Percentiles rank a stretch among this genome's conserved stretches.
Evolutionary conservation across 2,888 invertebrate genomes (phyloP).

Genomic region (Nomada ferruginata): DNA sequence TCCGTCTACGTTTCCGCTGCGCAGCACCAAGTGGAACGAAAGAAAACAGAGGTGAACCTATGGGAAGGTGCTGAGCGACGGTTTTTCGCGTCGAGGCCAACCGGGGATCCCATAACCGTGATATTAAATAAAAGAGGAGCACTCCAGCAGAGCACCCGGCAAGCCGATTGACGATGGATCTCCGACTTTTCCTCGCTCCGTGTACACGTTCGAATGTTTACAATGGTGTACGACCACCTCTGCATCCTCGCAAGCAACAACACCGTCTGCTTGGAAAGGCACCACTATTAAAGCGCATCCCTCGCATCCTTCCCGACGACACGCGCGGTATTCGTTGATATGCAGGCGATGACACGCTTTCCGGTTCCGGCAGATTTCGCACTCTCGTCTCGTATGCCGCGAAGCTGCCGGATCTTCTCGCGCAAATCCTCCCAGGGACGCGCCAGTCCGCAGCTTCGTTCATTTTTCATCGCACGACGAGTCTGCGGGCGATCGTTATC

Average conservation of each 20-base stretch:
- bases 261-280: constrained; percentile 65
- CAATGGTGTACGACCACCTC: constrained; percentile 26
- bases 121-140: constrained; percentile 68
- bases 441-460: constrained; percentile 55
- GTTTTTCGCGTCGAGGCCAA: constrained; percentile 36
- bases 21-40: not conserved
- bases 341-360: constrained; percentile 77
- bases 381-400: constrained; percentile 73
- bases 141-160: constrained; percentile 56
- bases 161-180: constrained; percentile 65
- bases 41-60: not conserved
- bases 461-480: constrained; percentile 68
- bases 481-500: constrained; percentile 69
- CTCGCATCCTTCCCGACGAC: constrained; percentile 46
- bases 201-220: constrained; percentile 20
- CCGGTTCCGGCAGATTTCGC: constrained; percentile 77
- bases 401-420: constrained; percentile 66
- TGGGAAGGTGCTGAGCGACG: constrained; percentile 33
- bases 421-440: constrained; percentile 69
- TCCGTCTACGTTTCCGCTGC: not conserved
- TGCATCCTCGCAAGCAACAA: not conserved
- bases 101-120: constrained; percentile 52
- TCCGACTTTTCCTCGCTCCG: constrained; percentile 14
- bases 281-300: constrained; percentile 70
- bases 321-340: constrained; percentile 73